Percentiles rank a stretch among this genome's conserved stretches.
Conservation (phyloP, 2,113 vertebrate genomes). For the Falco punctatus region DNA sequence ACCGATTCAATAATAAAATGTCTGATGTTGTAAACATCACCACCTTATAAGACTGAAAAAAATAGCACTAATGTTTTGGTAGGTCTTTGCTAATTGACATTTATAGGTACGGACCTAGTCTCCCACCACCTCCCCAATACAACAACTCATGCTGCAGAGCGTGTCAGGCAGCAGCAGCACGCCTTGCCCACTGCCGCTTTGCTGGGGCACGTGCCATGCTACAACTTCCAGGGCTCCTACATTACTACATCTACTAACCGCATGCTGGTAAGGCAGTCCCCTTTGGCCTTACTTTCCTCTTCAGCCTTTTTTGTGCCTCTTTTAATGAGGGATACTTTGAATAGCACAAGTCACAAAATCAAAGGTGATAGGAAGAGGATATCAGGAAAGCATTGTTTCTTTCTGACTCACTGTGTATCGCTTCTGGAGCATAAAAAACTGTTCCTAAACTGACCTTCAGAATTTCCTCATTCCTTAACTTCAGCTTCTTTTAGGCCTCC, state of each 20-base stretch:
- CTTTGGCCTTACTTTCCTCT: neutral
- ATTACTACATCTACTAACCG: neutral
- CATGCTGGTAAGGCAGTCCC: neutral
- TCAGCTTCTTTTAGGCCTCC: neutral
- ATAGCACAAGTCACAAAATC: neutral
- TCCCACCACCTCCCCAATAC: neutral
- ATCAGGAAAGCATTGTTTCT: neutral
- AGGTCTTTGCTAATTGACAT: neutral
- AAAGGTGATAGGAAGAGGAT: neutral
- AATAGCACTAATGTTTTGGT: neutral
- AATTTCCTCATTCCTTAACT: neutral
- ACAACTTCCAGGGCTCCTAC: neutral
- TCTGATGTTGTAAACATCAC: neutral
- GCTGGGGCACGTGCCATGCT: rapidly evolving
- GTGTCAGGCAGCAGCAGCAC: neutral
- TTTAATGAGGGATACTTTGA: neutral
- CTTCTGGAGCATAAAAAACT: neutral
- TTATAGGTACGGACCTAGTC: neutral
- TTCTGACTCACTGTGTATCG: neutral
- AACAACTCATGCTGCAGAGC: rapidly evolving
- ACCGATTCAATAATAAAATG: neutral
- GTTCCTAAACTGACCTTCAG: neutral
- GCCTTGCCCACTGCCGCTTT: rapidly evolving
- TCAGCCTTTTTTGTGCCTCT: neutral
- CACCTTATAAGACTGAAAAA: neutral